Evolutionary conservation across 2,113 vertebrate genomes (phyloP).

Genomic region (Herpetotheres cachinnans): DNA sequence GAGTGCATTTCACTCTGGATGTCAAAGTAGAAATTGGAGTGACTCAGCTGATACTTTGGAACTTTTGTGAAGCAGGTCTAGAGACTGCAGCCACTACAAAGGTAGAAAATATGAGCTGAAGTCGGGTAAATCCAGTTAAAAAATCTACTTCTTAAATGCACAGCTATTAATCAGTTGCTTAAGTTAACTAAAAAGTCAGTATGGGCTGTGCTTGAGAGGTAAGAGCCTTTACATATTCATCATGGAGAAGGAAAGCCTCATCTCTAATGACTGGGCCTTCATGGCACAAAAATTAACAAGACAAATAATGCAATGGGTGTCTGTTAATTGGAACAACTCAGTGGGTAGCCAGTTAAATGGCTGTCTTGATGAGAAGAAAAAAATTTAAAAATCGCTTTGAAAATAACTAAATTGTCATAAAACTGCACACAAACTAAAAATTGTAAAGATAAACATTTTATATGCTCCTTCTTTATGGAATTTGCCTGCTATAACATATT

Average conservation of each 20-base stretch:
- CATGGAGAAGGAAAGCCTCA: neutral
- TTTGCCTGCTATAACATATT: neutral
- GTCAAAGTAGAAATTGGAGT: neutral
- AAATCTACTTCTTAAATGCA: neutral
- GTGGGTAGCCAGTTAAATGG: slow-evolving; percentile 35
- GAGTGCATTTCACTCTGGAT: neutral
- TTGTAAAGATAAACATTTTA: neutral
- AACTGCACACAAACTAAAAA: neutral
- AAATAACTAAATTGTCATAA: slow-evolving; percentile 14
- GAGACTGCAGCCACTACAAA: neutral
- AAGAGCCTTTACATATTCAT: neutral
- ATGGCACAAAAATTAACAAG: slow-evolving; percentile 28
- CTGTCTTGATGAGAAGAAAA: neutral
- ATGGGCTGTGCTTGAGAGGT: neutral
- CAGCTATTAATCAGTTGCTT: neutral
- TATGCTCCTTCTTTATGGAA: neutral
- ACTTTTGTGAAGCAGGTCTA: neutral
- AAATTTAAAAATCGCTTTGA: neutral
- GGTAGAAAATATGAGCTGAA: neutral
- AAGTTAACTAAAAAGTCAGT: neutral
- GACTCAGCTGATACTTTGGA: neutral
- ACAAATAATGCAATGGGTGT: slow-evolving; percentile 13
- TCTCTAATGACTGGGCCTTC: slow-evolving; percentile 13
- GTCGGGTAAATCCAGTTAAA: neutral
- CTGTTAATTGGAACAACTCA: slow-evolving; percentile 31